Base-by-base conservation (phyloP, 2,113 vertebrate genomes). In the Columba janthina region DNA sequence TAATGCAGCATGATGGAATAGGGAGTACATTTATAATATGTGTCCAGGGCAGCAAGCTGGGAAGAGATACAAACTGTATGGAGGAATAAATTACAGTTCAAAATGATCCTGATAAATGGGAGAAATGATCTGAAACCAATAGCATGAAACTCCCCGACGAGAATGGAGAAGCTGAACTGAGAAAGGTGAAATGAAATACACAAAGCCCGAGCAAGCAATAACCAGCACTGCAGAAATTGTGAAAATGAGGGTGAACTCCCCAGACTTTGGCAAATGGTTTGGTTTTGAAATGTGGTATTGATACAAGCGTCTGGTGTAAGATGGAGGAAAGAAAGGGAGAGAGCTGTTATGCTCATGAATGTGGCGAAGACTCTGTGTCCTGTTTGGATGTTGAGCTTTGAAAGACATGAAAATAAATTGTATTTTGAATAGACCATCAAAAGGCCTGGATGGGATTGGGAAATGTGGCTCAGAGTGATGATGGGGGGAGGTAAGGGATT, bases 111-210 rank as follows among this genome's bases (percentile, higher is more conserved):
- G 90, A 38, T 73, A 76, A 83, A 50, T 83, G 82, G 75, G 67
- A 88, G 90, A 92, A 94, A 83, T 80, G 54, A 62, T 84, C 85
- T 88, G 85, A 93, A 93, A 91, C 88, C 67, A 20, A n/a, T 13
- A 78, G 74, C 29, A 10, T 61, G 58, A 58, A 46, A 36, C 24
- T 94, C 64, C 75, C 78, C 11, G 24, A 70, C 50, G 70, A 48
- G 85, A 32, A 56, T 31, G 13, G 38, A 2, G 12, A 58, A 1
- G 2, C 71, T 31, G 44, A 54, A 8, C 50, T 32, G 11, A 48
- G 83, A 18, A 76, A 85, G 91, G 67, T 70, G 85, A 93, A 53
- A 61, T 40, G 53, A 73, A 79, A 82, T 5, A 1, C 21, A 14
- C 53, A 25, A 62, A 2, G 4, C 32, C 29, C 1, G 2, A 79